Evolutionary conservation across 2,888 invertebrate species (phyloP).

Genomic region (Pemphredon lugubris): DNA sequence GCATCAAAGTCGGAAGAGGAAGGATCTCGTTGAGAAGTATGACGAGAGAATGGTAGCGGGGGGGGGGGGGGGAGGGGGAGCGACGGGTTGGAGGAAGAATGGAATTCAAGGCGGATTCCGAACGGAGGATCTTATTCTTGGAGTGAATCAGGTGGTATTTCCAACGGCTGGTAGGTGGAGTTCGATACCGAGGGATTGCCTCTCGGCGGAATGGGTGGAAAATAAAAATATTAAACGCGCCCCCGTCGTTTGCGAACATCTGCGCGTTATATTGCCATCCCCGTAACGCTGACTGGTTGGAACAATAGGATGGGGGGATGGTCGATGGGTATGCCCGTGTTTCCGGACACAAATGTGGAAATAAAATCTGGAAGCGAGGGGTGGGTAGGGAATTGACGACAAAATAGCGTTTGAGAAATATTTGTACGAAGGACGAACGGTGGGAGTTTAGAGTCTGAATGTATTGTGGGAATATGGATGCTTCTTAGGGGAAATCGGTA

Average conservation of each 20-base stretch:
- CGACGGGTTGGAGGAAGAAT: too few relatives aligned
- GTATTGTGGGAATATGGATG: too few relatives aligned
- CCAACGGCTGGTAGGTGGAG: background rate
- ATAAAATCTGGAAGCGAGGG: too few relatives aligned
- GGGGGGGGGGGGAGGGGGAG: background rate
- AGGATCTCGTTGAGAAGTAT: constrained; percentile 21
- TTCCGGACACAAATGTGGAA: too few relatives aligned
- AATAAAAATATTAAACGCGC: constrained; percentile 13
- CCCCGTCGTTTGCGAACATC: background rate
- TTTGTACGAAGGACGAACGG: too few relatives aligned
- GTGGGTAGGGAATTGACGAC: too few relatives aligned
- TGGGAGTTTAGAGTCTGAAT: too few relatives aligned
- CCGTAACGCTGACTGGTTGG: background rate
- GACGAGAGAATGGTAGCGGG: background rate
- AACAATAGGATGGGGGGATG: background rate
- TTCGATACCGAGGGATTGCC: constrained; percentile 1
- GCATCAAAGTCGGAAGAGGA: constrained; percentile 36
- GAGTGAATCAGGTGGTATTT: background rate
- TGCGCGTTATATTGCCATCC: background rate
- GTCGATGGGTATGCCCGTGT: too few relatives aligned
- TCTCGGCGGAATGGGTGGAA: background rate
- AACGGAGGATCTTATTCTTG: background rate
- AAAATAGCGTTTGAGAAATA: too few relatives aligned
- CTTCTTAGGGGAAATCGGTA: too few relatives aligned
- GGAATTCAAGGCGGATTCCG: constrained; percentile 8